Base-by-base conservation (phyloP, 2,797 vertebrate genomes). In the Erpetoichthys calabaricus region DNA sequence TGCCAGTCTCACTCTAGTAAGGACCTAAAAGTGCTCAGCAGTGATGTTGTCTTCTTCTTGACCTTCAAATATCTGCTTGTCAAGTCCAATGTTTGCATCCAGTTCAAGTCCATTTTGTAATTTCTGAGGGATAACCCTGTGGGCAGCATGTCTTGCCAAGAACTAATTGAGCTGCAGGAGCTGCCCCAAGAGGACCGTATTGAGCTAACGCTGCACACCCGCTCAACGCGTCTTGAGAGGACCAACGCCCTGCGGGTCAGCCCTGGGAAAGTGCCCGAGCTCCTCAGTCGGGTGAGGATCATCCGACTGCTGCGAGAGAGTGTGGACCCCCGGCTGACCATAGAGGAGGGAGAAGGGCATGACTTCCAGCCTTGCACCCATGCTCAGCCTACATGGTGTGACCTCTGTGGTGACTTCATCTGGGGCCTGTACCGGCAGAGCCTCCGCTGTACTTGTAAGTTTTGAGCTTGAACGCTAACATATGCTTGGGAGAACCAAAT, bases 351-450 rank as follows among this genome's bases (percentile, higher is more conserved):
- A 10, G 66, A 68, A 51, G 91, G 88, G 3, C 95, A 98, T 54
- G 73, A 86, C 72, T 94, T 98, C 78, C 87, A 86, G 70, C 84
- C 91, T 1, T 83, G 83, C 50, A 81, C 85, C 63, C 80, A 89
- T 46, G 76, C 89, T 10, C 88, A 92, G 55, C 88, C 91, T 63
- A 91, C 89, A 73, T 98, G 94, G 93, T 98, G 95, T 73, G 95
- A 98, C 70, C 79, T 96, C 67, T 98, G 95, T 68, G 95, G 95
- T 43, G 92, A 97, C 59, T 97, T 98, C 80, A 89, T 97, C 77
- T 98, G 92, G 95, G 92, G 92, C 44, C 82, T 95, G 51, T 91
- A 89, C 76, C 90, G 87, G 67, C 94, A 90, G 75, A 88, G 87
- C 62, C 75, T 97, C 59, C 88, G 88, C 63, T 98, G 95, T 66